Evolutionary conservation across 2,113 vertebrate genomes (phyloP), one percentile per base, ranked within the genome.

Genomic region (Zapus hudsonius): DNA sequence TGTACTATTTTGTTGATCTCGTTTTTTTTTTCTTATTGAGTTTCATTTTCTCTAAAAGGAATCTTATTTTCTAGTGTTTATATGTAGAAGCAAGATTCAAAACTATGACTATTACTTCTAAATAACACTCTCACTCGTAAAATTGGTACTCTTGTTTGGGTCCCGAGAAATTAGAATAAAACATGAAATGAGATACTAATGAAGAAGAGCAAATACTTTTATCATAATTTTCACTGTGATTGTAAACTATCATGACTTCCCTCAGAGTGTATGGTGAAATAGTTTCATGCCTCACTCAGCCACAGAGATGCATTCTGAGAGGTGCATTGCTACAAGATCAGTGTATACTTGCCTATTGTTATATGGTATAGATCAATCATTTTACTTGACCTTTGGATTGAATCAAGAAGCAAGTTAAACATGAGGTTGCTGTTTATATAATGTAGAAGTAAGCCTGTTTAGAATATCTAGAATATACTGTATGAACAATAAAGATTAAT

Each of bases 21-120:
- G 89, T 90, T 22, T 89, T 88, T 90, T 88, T 93, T 95, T 93
- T 90, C 69, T 95, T 96, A 96, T 44, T 11, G 42, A 89, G 52
- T 95, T 98, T 96, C 78, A 82, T 97, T 97, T 97, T 97, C 90
- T 97, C 55, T 63, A 83, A 96, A 87, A 96, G 1, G 57, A 94
- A 94, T 95, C 84, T 92, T 96, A 95, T 95, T 96, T 96, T 92
- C 10, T 96, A 80, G 38, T 85, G 70, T 57, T 96, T 96, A 89
- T 79, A 91, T 5, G 3, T 64, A 84, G 40, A 70, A 59, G 31
- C 25, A 94, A 96, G 91, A 19, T 92, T 92, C 7, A 55, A 94
- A 92, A 76, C 16, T 86, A 78, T 67, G 66, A 87, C 47, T 92
- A 89, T 94, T 96, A 96, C 96, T 96, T 96, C 40, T 90, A 94